Conservation (phyloP, 1,140 invertebrate species). For the Diorhabda carinulata region DNA sequence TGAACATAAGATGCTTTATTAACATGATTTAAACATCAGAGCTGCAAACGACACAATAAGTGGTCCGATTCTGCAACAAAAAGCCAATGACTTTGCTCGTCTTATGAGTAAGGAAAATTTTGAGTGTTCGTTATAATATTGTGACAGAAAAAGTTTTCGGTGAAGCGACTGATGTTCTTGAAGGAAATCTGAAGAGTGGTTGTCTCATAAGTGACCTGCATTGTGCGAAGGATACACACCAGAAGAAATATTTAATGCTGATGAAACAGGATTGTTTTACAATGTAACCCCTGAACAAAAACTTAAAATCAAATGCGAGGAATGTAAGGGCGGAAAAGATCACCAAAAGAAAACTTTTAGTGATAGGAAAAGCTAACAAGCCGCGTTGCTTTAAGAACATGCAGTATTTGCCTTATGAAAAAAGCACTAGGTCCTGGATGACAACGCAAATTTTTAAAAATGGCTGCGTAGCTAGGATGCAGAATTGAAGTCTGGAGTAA, state of each 20-base stretch:
- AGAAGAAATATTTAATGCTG: slow-evolving; percentile 6
- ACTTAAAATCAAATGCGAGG: not conserved
- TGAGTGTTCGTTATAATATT: slow-evolving; percentile 31
- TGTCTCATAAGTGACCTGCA: not conserved
- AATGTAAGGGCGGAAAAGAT: slow-evolving; percentile 14
- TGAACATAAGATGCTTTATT: too few species aligned
- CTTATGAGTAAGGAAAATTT: slow-evolving; percentile 17
- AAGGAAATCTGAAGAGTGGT: not conserved
- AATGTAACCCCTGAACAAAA: slow-evolving; percentile 32
- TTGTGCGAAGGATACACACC: not conserved
- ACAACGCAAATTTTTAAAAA: slow-evolving; percentile 26
- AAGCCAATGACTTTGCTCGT: not conserved
- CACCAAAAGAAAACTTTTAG: slow-evolving; percentile 49
- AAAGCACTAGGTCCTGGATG: slow-evolving; percentile 52
- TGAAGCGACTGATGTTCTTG: slow-evolving; percentile 5
- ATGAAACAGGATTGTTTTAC: not conserved
- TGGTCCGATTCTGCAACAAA: not conserved
- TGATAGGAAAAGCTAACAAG: too few species aligned
- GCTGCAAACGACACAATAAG: not conserved
- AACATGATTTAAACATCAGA: too few species aligned
- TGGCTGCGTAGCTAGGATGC: slow-evolving; percentile 7
- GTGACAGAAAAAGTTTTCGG: slow-evolving; percentile 11
- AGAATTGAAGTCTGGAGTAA: not conserved
- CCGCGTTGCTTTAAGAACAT: slow-evolving; percentile 27
- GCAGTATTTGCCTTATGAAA: slow-evolving; percentile 45